Evolutionary conservation across 2,888 invertebrate species (phyloP).

Genomic region (Melinaea marsaeus): DNA sequence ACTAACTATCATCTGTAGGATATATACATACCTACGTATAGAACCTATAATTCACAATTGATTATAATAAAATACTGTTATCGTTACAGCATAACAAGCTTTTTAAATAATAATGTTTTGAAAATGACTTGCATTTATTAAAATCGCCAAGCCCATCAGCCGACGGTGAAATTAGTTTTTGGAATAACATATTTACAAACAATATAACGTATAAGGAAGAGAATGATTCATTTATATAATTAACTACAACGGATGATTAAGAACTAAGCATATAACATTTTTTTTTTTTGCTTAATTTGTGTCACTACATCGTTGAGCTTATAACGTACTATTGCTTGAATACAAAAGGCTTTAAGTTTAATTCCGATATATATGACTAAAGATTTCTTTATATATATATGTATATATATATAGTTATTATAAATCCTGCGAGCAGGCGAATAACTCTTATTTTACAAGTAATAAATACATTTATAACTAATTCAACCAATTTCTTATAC

Average conservation of each 20-base stretch:
- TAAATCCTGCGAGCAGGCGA: slow-evolving; percentile 38
- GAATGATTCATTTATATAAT: too few species aligned
- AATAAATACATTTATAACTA: slow-evolving; percentile 67
- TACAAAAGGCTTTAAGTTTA: slow-evolving; percentile 27
- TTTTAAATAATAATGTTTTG: too few species aligned
- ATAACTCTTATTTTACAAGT: slow-evolving; percentile 50
- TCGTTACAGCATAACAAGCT: slow-evolving; percentile 4
- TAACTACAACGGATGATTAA: too few species aligned
- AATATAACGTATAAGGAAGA: too few species aligned
- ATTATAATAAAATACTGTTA: slow-evolving; percentile 6
- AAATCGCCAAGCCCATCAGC: too few species aligned
- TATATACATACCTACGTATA: slow-evolving; percentile 1
- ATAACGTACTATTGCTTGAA: too few species aligned
- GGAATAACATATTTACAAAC: too few species aligned
- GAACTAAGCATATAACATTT: too few species aligned
- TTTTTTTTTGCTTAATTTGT: too few species aligned
- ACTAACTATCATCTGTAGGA: slow-evolving; percentile 5
- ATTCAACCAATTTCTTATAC: slow-evolving; percentile 57
- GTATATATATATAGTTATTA: neutral
- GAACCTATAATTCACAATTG: neutral
- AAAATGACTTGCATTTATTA: too few species aligned
- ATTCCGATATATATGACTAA: slow-evolving; percentile 27
- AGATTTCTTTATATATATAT: slow-evolving; percentile 29
- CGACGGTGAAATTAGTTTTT: too few species aligned
- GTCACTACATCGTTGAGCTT: too few species aligned